These are phyloP conservation scores for Sinosuthora webbiana DNA, from an alignment of 2,113 vertebrate genomes.

Conservation along the genomic window DNA sequence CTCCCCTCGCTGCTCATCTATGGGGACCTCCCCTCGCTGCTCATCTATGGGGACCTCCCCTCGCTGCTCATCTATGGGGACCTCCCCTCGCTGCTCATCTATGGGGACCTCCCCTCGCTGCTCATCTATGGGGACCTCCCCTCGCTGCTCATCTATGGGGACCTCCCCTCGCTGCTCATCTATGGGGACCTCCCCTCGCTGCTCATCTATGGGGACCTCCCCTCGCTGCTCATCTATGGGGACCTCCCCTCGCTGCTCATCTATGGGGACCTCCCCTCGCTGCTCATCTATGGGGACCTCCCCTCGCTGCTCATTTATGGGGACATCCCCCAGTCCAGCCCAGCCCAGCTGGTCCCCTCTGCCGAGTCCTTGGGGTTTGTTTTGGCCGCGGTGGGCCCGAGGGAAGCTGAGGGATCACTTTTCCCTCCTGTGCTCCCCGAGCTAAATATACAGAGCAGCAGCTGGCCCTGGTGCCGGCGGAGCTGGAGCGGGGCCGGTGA, in stretches of 20 bases:
- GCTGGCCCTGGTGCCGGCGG: slow-evolving; percentile 40
- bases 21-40: fast-evolving
- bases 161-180: neutral
- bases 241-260: neutral
- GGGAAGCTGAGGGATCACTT: slow-evolving; percentile 57
- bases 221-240: fast-evolving
- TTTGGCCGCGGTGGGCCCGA: neutral
- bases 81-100: fast-evolving
- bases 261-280: fast-evolving
- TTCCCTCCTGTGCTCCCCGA: slow-evolving; percentile 33
- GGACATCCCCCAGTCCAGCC: no score
- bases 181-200: fast-evolving
- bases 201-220: fast-evolving
- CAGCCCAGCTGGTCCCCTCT: neutral
- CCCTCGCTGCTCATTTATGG: fast-evolving
- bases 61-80: fast-evolving
- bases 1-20: fast-evolving
- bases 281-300: fast-evolving
- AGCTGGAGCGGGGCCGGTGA: neutral
- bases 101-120: fast-evolving
- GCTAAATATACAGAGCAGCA: slow-evolving; percentile 76
- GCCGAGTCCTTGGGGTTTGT: neutral
- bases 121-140: fast-evolving
- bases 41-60: fast-evolving
- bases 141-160: no score